Base-by-base conservation (phyloP, 1,140 invertebrate genomes). In the Globodera ellingtonae region DNA sequence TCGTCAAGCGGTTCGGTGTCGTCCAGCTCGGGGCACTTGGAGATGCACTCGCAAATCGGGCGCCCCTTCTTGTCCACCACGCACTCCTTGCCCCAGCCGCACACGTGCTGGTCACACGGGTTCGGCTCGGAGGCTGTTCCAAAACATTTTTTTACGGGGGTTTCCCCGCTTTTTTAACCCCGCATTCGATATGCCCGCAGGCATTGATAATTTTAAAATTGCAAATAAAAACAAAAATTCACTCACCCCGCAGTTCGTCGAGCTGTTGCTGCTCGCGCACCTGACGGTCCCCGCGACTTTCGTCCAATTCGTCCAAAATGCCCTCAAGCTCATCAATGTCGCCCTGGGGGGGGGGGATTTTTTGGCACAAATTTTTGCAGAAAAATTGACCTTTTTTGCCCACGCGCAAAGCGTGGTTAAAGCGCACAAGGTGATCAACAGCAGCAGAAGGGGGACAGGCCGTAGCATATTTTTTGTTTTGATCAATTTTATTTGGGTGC, bases 31-130 rank as follows among this genome's bases (percentile, higher is more conserved):
- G 94, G 94, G 85, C 95, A 97, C 21, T 92, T 91, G 75, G 93
- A 92, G 83, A 96, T 93, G 90, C 95, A 97, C 80, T 93, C 92
- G 90, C 95, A 97, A 83, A 93, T 91, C 8, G 94, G 93, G 79
- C 93, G 93, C 9, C 93, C 93, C 83, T 75, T 93, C 91, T 89
- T 84, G 81, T 89, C 89, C 81, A 95, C 91, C 88, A 94, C 92
- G 87, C 95, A 97, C 83, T 95, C 92, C 87, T 94, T 93, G 75
- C 95, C 95, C 82, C 95, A 94, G 78, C 94, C 94, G 90, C 95
- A 97, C 89, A 94, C 93, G 87, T 95, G 94, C 76, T 93, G 93
- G 79, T 92, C 90, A 89, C 95, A 97, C 8, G 94, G 94, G 91
- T 96, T 89, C 24, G 78, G 47, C 6, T 70, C 81, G 15, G 56